phyloP scores from a whole-genome alignment of 2,797 vertebrate genomes.

The Ceryle rudis region DNA sequence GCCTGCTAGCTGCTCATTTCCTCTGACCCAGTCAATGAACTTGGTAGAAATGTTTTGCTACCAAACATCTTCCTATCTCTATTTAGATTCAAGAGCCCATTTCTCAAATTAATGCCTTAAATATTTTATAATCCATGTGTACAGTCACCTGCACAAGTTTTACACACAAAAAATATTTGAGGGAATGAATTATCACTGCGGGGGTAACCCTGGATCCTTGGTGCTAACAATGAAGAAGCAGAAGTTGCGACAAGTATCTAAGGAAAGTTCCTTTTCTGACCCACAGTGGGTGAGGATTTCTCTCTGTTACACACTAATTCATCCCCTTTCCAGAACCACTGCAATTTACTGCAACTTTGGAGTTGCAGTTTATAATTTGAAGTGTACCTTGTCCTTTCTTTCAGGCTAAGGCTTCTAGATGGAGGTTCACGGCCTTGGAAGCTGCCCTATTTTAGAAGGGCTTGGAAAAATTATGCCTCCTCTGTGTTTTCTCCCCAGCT shows the following conservation, averaged over 20 bases:
- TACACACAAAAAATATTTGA: background rate
- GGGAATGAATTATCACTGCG: background rate
- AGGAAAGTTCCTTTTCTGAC: background rate
- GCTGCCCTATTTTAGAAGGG: accelerated
- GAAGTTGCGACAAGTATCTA: background rate
- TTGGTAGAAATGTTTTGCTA: background rate
- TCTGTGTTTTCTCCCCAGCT: background rate
- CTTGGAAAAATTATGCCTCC: background rate
- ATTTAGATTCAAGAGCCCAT: background rate
- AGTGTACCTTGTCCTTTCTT: background rate
- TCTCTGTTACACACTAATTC: background rate
- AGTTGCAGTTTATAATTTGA: background rate
- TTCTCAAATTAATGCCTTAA: background rate
- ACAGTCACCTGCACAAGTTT: background rate
- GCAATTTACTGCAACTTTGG: background rate
- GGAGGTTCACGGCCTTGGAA: background rate
- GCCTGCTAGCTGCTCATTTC: background rate
- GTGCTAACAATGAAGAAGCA: background rate
- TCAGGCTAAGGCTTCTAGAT: background rate
- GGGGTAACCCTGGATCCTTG: background rate
- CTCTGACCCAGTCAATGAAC: background rate
- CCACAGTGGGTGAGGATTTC: background rate
- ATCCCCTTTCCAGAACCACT: background rate
- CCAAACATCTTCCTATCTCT: background rate
- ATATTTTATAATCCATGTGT: background rate